Base-by-base conservation (phyloP, 2,797 vertebrate species). In the Takifugu rubripes region DNA sequence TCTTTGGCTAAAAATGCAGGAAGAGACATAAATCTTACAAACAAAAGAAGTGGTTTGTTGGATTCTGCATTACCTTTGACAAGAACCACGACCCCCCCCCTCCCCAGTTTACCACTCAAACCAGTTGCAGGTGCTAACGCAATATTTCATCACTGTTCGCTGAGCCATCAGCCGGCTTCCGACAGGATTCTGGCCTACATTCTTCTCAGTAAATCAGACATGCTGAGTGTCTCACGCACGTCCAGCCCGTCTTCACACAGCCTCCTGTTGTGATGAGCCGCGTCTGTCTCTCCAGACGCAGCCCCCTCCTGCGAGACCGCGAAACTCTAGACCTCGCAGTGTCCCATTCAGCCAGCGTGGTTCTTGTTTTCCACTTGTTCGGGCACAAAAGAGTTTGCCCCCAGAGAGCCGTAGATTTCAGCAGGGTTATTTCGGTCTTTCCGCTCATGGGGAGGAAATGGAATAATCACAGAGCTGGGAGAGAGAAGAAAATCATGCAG, bases 381-480 rank as follows among this genome's bases (percentile, higher is more conserved):
- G 26, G 57, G 85, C 86, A 89, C 84, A 87, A 90, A 89, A 75
- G 72, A 68, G 14, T 68, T 57, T 59, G 75, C 78, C 88, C 85
- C 84, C 12, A 42, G 86, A 91, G 89, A 88, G 86, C 70, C 86
- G 82, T 84, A 84, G 79, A 87, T 86, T 88, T 88, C 77, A 79
- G 67, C 56, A 16, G 56, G 74, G 84, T 86, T 91, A 91, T 91
- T 91, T 89, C 48, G 26, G 87, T 83, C 82, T 78, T 89, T 90
- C 87, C 78, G 77, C 81, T 91, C 78, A 78, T 49, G 47, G 66
- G 59, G 75, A 89, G 89, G 87, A 92, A 91, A 91, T 86, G 82
- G 82, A 90, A 90, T 88, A 91, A 91, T 88, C 88, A 88, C 81
- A 82, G 79, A 78, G 75, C 40, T 76, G 50, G 68, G 51, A 77